Evolutionary conservation across 2,113 vertebrate species (phyloP), one percentile per base, ranked within the genome.

Genomic region (Bostrychus sinensis): DNA sequence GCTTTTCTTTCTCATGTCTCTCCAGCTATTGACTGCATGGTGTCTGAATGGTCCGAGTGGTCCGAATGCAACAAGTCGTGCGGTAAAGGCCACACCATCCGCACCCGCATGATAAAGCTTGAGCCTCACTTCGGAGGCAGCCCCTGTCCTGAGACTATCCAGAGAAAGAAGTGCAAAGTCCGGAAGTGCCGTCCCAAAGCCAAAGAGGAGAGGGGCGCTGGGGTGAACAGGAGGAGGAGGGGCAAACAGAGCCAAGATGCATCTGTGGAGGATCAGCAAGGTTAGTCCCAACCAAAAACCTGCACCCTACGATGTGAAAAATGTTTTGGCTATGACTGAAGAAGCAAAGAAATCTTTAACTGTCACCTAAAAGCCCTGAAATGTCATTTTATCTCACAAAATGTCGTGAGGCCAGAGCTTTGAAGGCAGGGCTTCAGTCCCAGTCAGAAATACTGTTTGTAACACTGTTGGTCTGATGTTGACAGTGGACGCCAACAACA

Each of bases 31-130:
- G 92, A 95, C 90, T 98, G 96, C 65, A 96, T 97, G 86, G 85
- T 98, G 32, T 95, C 93, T 0, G 96, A 96, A 56, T 97, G 95
- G 96, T 93, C 96, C 2, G 92, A 94, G 50, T 98, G 96, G 96
- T 96, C 96, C 0, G 94, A 96, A 83, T 98, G 97, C 86, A 97
- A 97, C 61, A 99, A 96, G 74, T 97, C 95, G 0, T 98, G 96
- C 0, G 96, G 96, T 5, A 97, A 95, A 86, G 97, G 95, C 39
- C 97, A 98, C 77, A 91, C 93, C 89, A 96, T 98, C 70, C 93
- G 96, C 69, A 95, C 95, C 0, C 94, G 96, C 66, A 95, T 94
- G 93, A 89, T 97, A 37, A 95, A 96, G 83, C 89, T 92, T 80
- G 97, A 99, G 86, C 93, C 96, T 0, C 93, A 96, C 87, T 95